Conservation (phyloP, 1,140 invertebrate genomes). For the Chironomus tepperi region DNA sequence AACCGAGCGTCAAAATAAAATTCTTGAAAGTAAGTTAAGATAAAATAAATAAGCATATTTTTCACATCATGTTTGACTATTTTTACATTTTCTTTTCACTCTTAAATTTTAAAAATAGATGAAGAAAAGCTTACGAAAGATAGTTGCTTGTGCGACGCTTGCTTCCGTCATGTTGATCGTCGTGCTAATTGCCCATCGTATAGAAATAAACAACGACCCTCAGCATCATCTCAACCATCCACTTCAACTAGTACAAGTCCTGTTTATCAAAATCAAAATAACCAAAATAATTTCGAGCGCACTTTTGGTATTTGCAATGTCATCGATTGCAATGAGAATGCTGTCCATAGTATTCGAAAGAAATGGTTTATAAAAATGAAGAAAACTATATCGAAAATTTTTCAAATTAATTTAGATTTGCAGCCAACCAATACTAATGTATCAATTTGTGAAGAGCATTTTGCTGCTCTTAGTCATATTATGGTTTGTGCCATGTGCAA, state of each 20-base stretch:
- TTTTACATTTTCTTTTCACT: constrained; percentile 22
- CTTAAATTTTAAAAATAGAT: constrained; percentile 38
- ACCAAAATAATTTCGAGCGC: constrained; percentile 25
- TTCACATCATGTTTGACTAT: constrained; percentile 9
- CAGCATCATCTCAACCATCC: constrained; percentile 33
- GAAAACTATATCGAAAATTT: constrained; percentile 56
- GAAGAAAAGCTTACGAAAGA: constrained; percentile 69
- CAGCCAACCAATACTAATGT: constrained; percentile 40
- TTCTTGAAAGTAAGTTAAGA: constrained; percentile 49
- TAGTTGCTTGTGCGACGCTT: constrained; percentile 75
- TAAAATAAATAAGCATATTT: neutral
- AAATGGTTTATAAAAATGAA: constrained; percentile 70
- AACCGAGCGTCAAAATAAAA: constrained; percentile 64
- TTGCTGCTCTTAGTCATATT: constrained; percentile 55
- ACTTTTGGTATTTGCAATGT: constrained; percentile 46
- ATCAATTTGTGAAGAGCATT: constrained; percentile 53
- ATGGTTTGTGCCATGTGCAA: constrained; percentile 67
- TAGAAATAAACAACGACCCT: constrained; percentile 45
- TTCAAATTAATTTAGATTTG: constrained; percentile 36
- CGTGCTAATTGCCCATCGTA: constrained; percentile 56
- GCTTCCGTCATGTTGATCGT: constrained; percentile 71
- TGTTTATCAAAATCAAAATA: constrained; percentile 16
- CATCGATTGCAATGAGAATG: constrained; percentile 50
- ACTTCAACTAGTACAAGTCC: constrained; percentile 21
- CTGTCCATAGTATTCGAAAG: constrained; percentile 59